Conservation (phyloP, 2,113 vertebrate genomes). For the Myrmecophaga tridactyla region DNA sequence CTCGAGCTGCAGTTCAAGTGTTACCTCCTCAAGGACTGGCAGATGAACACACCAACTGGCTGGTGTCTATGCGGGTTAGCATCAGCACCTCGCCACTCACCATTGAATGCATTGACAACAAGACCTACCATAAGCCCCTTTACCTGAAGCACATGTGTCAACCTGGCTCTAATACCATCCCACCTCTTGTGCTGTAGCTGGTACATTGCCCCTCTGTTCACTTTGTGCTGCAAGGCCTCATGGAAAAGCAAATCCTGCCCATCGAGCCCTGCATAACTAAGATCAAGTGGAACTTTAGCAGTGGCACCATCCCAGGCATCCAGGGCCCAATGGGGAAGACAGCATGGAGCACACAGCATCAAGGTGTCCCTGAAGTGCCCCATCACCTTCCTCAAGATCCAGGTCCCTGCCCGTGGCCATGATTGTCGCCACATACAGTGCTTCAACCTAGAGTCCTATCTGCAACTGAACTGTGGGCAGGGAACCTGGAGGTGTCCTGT, state of each 20-base stretch:
- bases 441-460: too few relatives aligned
- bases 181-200: conserved; percentile 96
- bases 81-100: conserved; percentile 94
- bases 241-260: conserved; percentile 95
- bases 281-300: conserved; percentile 86
- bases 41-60: conserved; percentile 98
- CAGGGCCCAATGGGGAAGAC: conserved; percentile 92
- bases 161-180: conserved; percentile 95
- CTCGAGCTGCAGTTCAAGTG: conserved; percentile 98
- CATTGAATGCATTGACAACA: conserved; percentile 94
- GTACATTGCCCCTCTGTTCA: conserved; percentile 92
- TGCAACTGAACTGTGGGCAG: too few relatives aligned
- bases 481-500: too few relatives aligned
- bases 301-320: conserved; percentile 91
- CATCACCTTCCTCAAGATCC: conserved; percentile 96
- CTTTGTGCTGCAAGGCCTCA: conserved; percentile 95
- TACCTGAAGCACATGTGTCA: conserved; percentile 97
- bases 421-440: conserved; percentile 91
- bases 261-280: conserved; percentile 83
- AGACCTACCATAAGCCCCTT: conserved; percentile 96
- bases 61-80: conserved; percentile 96
- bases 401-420: conserved; percentile 94
- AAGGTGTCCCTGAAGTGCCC: conserved; percentile 97
- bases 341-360: conserved; percentile 96
- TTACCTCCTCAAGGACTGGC: conserved; percentile 96